phyloP scores from a whole-genome alignment of 2,797 vertebrate genomes.

The Malacoraja senta region DNA sequence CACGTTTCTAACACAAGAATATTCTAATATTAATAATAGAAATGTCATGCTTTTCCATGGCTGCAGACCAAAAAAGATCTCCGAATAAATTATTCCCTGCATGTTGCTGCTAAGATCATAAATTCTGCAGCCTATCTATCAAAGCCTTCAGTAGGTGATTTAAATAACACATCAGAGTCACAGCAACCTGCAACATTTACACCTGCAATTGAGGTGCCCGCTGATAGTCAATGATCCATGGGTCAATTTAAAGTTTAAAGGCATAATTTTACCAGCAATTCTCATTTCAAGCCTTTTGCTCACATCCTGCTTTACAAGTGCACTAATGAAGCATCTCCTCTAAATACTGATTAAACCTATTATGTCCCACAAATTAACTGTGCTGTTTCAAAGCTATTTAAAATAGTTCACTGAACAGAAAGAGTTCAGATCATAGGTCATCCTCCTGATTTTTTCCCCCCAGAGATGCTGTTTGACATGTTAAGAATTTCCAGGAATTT shows the following conservation, averaged over 20 bases:
- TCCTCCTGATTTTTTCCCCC: too few relatives aligned
- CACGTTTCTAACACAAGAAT: neutral
- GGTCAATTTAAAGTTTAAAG: neutral
- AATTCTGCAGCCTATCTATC: neutral
- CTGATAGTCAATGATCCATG: neutral
- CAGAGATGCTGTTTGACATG: too few relatives aligned
- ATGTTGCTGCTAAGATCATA: neutral
- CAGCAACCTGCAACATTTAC: constrained; percentile 5
- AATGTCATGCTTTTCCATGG: neutral
- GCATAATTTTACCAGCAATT: neutral
- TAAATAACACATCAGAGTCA: neutral
- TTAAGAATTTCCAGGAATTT: too few relatives aligned
- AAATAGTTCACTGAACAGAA: neutral
- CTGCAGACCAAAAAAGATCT: neutral
- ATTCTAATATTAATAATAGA: neutral
- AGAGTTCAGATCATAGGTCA: too few relatives aligned
- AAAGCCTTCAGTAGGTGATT: constrained; percentile 7
- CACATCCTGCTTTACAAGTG: neutral
- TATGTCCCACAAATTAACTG: neutral
- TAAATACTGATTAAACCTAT: neutral
- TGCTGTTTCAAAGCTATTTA: neutral
- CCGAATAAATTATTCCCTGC: neutral
- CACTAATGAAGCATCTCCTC: neutral
- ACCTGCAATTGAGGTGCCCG: neutral
- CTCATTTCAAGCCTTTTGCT: neutral